phyloP scores from a whole-genome alignment of 2,888 invertebrate species.

The Phlogophora meticulosa region DNA sequence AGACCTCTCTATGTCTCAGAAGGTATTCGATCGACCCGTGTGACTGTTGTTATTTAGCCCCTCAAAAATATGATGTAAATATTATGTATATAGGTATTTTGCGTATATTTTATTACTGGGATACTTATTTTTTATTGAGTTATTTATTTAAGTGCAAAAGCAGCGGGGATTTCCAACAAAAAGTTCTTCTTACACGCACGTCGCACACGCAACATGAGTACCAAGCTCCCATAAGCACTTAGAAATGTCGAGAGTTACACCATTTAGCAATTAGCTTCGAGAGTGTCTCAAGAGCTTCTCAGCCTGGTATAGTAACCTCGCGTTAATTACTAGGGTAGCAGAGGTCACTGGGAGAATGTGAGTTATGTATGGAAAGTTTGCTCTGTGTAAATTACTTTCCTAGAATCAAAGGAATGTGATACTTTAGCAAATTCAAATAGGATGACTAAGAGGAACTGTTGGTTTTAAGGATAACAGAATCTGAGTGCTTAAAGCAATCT shows the following conservation, averaged over 20 bases:
- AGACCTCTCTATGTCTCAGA: no score
- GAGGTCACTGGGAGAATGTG: slow-evolving; percentile 65
- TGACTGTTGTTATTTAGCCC: no score
- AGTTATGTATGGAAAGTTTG: slow-evolving; percentile 47
- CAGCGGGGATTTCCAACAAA: no score
- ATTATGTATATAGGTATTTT: no score
- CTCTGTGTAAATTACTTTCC: slow-evolving; percentile 38
- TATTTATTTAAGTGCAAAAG: no score
- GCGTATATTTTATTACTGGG: no score
- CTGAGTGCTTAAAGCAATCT: neutral
- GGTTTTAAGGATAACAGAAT: neutral
- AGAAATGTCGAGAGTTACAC: slow-evolving; percentile 65
- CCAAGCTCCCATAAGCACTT: slow-evolving; percentile 64
- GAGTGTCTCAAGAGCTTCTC: slow-evolving; percentile 65
- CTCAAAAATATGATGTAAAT: no score
- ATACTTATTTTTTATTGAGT: no score
- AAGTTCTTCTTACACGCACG: slow-evolving; percentile 21
- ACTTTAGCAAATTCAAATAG: neutral
- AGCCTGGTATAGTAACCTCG: slow-evolving; percentile 66
- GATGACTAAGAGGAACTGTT: neutral
- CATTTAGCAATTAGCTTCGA: slow-evolving; percentile 71
- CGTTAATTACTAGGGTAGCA: slow-evolving; percentile 71
- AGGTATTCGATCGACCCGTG: no score
- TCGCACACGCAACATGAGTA: slow-evolving; percentile 57
- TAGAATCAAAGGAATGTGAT: neutral